A percentile compares a stretch with the other conserved stretches of the same genome.
Evolutionary conservation across 2,888 invertebrate genomes (phyloP).

Genomic region (Lithophane semibrunnea): DNA sequence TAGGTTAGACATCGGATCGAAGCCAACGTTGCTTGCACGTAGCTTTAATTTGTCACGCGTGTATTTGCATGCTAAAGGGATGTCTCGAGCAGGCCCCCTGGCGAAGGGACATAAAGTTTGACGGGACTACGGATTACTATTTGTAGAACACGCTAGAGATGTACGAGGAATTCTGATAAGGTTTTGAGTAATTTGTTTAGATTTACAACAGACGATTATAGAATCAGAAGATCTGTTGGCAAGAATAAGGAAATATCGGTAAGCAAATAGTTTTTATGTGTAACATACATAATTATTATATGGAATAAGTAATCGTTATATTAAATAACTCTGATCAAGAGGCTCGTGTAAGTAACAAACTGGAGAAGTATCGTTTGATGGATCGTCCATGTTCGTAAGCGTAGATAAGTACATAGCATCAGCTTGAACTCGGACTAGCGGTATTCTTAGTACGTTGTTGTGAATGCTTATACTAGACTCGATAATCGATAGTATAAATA

Average conservation of each 20-base stretch:
- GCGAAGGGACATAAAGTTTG: slow-evolving; percentile 71
- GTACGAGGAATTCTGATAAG: slow-evolving; percentile 44
- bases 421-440: slow-evolving; percentile 10
- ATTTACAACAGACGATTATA: background rate
- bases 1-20: slow-evolving; percentile 27
- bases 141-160: slow-evolving; percentile 32
- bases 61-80: slow-evolving; percentile 78
- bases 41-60: slow-evolving; percentile 80
- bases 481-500: background rate
- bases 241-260: background rate
- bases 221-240: no score
- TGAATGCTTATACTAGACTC: background rate
- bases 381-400: slow-evolving; percentile 24
- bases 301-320: background rate
- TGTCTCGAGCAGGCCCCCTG: slow-evolving; percentile 69
- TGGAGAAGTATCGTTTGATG: slow-evolving; percentile 26
- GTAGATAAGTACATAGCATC: slow-evolving; percentile 12
- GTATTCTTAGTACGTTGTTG: slow-evolving; percentile 18
- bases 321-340: background rate
- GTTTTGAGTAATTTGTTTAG: slow-evolving; percentile 1
- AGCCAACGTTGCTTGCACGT: slow-evolving; percentile 54
- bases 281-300: background rate
- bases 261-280: background rate
- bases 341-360: slow-evolving; percentile 41
- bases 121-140: slow-evolving; percentile 66